Base-by-base conservation (phyloP, 2,113 vertebrate species). In the Ramphastos sulfuratus region DNA sequence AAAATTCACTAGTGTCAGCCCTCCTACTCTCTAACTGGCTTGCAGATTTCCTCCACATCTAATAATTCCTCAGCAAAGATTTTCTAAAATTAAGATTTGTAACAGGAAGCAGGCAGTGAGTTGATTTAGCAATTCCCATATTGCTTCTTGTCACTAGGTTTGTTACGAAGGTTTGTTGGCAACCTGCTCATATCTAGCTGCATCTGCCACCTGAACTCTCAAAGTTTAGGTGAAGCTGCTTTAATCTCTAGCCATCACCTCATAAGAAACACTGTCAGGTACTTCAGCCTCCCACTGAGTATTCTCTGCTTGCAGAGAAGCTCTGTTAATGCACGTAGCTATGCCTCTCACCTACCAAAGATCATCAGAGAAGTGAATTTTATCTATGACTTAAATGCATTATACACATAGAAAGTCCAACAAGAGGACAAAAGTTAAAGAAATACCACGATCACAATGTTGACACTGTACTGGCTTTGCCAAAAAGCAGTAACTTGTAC, bases 51-150 rank as follows among this genome's bases (percentile, higher is more conserved):
- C 75, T 77, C 60, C 75, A 39, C 42, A 13, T 65, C 71, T 87
- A 87, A 80, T 87, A 87, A 85, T 77, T 70, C 21, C 52, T 59
- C 39, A 76, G 60, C 33, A 90, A 83, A 66, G 14, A 52, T 58
- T 88, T 95, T 95, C 79, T 74, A 69, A 79, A 66, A 61, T 61
- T 83, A 92, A 65, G 48, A 74, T 87, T 85, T 94, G 59, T 74
- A 91, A 59, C 65, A 85, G 69, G 82, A 91, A 85, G 73, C 72
- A 78, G 78, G 10, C 69, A 90, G 67, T 7, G n/a, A 78, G 87
- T 75, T 91, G 80, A 92, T 95, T 70, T 77, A 84, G 65, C 44
- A 60, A 82, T 81, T 91, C 85, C 58, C 73, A 7, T 33, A 20
- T 50, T 70, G 44, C 39, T 73, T 58, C 88, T 93, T 87, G 84